These are phyloP conservation scores for Pentalonia nigronervosa DNA, from an alignment of 1,140 invertebrate genomes.

Conservation along the genomic window DNA sequence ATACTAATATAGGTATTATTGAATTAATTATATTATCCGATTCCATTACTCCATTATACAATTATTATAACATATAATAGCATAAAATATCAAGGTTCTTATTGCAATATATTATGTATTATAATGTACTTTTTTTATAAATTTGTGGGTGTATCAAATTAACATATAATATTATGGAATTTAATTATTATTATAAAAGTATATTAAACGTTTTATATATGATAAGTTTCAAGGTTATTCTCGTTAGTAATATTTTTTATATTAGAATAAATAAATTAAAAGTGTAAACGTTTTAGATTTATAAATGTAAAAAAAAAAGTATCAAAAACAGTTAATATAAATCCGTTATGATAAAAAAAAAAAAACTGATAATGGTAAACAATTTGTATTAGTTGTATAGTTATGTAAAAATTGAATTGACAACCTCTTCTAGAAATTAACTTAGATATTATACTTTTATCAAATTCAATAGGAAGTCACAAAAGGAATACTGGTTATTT, in stretches of 20 bases:
- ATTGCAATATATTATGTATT: neutral
- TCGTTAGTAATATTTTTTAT: neutral
- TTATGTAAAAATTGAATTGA: neutral
- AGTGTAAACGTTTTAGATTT: neutral
- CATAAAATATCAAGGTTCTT: neutral
- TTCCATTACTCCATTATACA: no score
- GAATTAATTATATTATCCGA: neutral
- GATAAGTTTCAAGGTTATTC: neutral
- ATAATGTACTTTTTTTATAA: neutral
- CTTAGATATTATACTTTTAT: neutral
- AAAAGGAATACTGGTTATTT: neutral
- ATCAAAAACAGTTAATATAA: neutral
- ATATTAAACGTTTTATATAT: neutral
- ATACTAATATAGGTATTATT: neutral
- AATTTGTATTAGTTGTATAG: neutral
- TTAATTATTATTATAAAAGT: neutral
- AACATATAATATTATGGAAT: neutral
- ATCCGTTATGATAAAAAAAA: constrained; percentile 7
- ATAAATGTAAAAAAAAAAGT: neutral
- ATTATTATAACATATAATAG: neutral
- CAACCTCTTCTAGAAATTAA: neutral
- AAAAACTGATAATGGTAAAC: neutral
- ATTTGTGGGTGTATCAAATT: neutral
- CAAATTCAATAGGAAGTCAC: neutral
- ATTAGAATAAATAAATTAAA: neutral